These are phyloP conservation scores for Virgularia gustaviana DNA, from an alignment of 92 coral and sea anemone species.

Conservation along the genomic window DNA sequence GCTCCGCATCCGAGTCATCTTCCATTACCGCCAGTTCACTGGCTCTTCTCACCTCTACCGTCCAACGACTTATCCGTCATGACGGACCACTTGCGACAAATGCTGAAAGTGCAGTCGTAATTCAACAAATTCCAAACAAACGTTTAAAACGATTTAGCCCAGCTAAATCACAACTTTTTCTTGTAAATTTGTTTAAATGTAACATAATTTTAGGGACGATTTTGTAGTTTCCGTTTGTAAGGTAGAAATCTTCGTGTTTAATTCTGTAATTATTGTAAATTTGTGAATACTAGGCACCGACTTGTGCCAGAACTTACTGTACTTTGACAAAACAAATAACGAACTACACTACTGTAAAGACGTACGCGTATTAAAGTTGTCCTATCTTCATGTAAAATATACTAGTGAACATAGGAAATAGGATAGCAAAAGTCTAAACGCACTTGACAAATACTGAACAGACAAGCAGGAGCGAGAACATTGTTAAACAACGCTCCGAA, in stretches of 20 bases:
- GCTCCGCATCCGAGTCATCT: conserved; percentile 39
- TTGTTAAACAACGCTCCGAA: too few species aligned
- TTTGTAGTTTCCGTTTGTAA: conserved; percentile 26
- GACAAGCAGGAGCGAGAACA: too few species aligned
- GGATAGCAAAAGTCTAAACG: too few species aligned
- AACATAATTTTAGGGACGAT: not conserved
- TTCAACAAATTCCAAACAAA: not conserved
- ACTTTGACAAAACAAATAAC: too few species aligned
- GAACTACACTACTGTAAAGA: too few species aligned
- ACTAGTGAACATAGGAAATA: too few species aligned
- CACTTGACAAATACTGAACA: too few species aligned
- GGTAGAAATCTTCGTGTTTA: not conserved
- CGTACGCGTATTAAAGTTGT: too few species aligned
- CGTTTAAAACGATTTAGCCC: not conserved
- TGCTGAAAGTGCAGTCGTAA: conserved; percentile 32
- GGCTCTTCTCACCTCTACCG: conserved; percentile 18
- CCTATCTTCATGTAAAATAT: too few species aligned
- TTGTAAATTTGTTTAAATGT: conserved; percentile 20
- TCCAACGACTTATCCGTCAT: conserved; percentile 15
- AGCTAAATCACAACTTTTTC: not conserved
- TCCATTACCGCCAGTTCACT: conserved; percentile 35
- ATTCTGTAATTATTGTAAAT: conserved; percentile 15
- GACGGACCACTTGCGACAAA: conserved; percentile 29
- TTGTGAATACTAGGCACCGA: too few species aligned
- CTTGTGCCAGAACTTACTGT: too few species aligned